A percentile compares a stretch with the other conserved stretches of the same genome.
phyloP scores from a whole-genome alignment of 2,797 vertebrate species.

The Aldrovandia affinis region DNA sequence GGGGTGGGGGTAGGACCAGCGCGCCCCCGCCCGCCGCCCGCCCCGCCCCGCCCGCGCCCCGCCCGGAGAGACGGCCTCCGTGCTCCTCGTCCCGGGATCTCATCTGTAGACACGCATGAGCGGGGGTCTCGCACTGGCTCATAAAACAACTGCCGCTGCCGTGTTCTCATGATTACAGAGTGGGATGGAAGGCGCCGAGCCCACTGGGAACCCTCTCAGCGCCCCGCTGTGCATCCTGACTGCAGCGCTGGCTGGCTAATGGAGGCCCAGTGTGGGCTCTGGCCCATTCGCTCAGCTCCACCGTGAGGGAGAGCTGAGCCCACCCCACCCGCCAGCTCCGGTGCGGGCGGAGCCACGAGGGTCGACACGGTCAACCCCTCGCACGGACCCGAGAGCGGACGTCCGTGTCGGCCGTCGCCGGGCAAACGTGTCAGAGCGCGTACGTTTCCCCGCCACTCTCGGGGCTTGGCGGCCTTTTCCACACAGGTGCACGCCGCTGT shows the following conservation, averaged over 20 bases:
- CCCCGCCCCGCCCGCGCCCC: too few species aligned
- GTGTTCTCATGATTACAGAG: neutral
- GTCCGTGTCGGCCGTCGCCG: too few species aligned
- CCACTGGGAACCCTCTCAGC: neutral
- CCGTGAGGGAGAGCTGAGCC: neutral
- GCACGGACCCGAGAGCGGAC: too few species aligned
- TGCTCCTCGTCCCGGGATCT: too few species aligned
- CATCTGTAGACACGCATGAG: neutral
- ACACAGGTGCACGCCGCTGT: neutral
- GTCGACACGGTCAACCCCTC: too few species aligned
- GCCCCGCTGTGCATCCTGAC: neutral
- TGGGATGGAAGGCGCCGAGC: neutral
- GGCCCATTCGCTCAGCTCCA: neutral
- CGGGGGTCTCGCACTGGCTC: neutral
- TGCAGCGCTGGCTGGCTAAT: neutral
- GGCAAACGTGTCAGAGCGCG: too few species aligned
- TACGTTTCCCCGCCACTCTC: too few species aligned
- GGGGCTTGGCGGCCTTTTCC: neutral
- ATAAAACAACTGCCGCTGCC: neutral
- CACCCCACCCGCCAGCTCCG: neutral
- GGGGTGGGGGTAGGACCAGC: too few species aligned
- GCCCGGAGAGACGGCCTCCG: too few species aligned
- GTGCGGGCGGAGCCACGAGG: too few species aligned
- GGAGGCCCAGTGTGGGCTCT: neutral
- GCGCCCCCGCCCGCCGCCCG: too few species aligned